A percentile compares a stretch with the other conserved stretches of the same genome.
Conservation (phyloP, 2,888 invertebrate genomes). For the Pardosa pseudoannulata region DNA sequence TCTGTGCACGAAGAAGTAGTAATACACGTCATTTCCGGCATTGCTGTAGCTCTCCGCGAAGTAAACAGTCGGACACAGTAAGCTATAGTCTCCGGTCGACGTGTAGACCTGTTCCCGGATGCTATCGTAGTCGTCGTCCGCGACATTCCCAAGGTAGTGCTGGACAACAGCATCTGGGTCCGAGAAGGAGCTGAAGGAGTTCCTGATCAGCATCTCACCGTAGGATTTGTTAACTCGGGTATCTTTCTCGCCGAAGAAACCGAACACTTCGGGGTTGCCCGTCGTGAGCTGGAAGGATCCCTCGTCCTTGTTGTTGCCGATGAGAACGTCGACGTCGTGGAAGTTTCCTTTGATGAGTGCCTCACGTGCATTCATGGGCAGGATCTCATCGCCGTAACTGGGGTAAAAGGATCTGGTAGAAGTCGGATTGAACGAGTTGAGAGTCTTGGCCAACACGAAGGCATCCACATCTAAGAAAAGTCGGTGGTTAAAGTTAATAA, state of each 20-base stretch:
- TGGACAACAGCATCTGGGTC: not conserved
- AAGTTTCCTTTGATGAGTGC: slow-evolving; percentile 24
- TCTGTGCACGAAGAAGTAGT: slow-evolving; percentile 55
- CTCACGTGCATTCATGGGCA: slow-evolving; percentile 26
- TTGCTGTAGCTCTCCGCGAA: slow-evolving; percentile 55
- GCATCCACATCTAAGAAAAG: not conserved
- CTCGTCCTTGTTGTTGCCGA: slow-evolving; percentile 63
- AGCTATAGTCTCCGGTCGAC: slow-evolving; percentile 38
- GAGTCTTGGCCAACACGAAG: not conserved
- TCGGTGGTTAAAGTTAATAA: no score
- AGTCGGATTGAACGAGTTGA: not conserved
- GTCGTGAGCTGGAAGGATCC: slow-evolving; percentile 30
- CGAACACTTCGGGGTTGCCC: not conserved
- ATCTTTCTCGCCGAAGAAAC: slow-evolving; percentile 32
- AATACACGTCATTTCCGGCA: slow-evolving; percentile 34
- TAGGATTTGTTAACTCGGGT: not conserved
- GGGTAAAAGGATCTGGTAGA: not conserved
- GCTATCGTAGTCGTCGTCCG: not conserved
- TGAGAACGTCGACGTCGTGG: slow-evolving; percentile 28
- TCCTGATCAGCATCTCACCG: not conserved
- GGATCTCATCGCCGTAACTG: slow-evolving; percentile 27
- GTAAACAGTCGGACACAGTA: slow-evolving; percentile 56
- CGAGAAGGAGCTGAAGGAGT: not conserved
- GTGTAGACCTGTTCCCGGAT: slow-evolving; percentile 26
- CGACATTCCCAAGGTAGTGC: not conserved